phyloP scores from a whole-genome alignment of 2,797 vertebrate genomes.

The Neosilurus mollespiculum region DNA sequence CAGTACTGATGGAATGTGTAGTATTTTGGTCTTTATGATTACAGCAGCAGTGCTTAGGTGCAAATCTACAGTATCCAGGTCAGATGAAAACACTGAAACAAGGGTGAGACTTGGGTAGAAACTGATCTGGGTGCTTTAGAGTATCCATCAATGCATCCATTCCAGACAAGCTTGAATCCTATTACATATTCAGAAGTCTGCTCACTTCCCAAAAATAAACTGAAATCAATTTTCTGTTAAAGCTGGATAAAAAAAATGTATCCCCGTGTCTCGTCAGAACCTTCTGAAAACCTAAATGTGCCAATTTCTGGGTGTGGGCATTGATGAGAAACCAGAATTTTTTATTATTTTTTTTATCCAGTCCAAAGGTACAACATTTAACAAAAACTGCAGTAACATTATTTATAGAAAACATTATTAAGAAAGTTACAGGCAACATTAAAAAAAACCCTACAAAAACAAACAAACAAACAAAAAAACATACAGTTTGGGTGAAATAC shows the following conservation, averaged over 20 bases:
- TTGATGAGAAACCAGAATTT: no score
- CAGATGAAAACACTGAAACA: neutral
- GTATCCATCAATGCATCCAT: neutral
- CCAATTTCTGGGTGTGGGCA: no score
- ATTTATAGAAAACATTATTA: no score
- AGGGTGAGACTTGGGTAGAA: no score
- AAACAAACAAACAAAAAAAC: neutral
- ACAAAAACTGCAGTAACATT: no score
- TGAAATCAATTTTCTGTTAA: neutral
- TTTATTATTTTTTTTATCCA: no score
- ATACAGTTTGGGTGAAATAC: neutral
- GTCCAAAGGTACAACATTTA: no score
- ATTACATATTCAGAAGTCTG: neutral
- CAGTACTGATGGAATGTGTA: neutral
- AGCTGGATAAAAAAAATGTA: no score
- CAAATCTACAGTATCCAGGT: neutral
- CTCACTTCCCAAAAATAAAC: neutral
- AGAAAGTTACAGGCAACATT: no score
- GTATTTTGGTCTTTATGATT: neutral
- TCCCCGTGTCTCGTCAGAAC: no score
- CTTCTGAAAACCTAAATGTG: no score
- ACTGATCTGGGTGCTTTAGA: neutral
- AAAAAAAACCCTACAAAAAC: no score
- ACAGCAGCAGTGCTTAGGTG: neutral
- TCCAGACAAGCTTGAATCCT: neutral